Evolutionary conservation across 1,140 invertebrate genomes (phyloP), one percentile per base, ranked within the genome.

Genomic region (Hestina assimilis): DNA sequence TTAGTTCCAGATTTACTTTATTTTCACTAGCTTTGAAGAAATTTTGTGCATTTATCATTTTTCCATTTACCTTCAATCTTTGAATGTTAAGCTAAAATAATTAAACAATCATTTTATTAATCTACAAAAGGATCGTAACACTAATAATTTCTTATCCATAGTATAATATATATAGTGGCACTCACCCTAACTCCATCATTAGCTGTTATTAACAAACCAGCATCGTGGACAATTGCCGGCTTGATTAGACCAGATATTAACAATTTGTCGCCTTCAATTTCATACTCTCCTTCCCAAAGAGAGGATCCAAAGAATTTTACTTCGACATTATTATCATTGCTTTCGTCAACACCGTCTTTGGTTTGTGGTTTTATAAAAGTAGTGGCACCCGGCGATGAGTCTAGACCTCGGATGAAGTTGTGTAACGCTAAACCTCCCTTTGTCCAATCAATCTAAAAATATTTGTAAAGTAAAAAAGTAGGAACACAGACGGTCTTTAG

Each of bases 391-490:
- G 97, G 97, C 0, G 95, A 94, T 38, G 96, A 97, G 75, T 99
- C 97, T 71, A 98, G 89, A 1, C 96, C 98, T 28, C 98, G 89
- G 54, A 99, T 96, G 71, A 98, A 99, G 87, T 99, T 96, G 82
- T 99, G 97, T 4, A 98, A 88, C 57, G 91, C 79, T 46, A 91
- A 29, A 9, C 93, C 91, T 17, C 89, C 81, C 87, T 95, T 92
- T 0, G 90, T 89, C 92, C 93, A 96, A 55, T 96, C 92, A 38
- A 98, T 92, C 92, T 95, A 61, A 5, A 70, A 69, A 19, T 29
- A 8, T 11, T 11, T 38, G 12, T n/a, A 38, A 9, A 43, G 12
- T 11, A 3, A 42, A 21, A 20, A 23, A n/a, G n/a, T n/a, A n/a
- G n/a, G n/a, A n/a, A n/a, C n/a, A n/a, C n/a, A n/a, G n/a, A n/a